A percentile compares a stretch with the other conserved stretches of the same genome.
phyloP scores from a whole-genome alignment of 2,113 vertebrate species.

The Colistium nudipinnis region DNA sequence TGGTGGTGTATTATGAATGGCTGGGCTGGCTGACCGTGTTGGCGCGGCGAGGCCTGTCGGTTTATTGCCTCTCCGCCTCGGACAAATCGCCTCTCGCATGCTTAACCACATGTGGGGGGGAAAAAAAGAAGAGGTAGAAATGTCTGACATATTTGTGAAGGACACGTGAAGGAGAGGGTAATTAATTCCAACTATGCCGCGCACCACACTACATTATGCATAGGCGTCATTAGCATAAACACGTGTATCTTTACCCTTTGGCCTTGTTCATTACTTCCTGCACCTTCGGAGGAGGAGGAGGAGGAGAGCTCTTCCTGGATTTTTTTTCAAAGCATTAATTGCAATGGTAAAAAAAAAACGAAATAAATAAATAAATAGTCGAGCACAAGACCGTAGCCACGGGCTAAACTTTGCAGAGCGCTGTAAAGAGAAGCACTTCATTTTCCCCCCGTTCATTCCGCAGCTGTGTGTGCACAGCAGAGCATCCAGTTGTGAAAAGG shows the following conservation, averaged over 20 bases:
- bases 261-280: slow-evolving; percentile 39
- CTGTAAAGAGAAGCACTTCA: slow-evolving; percentile 36
- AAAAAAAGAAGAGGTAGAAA: slow-evolving; percentile 18
- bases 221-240: slow-evolving; percentile 53
- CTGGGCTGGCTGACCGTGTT: not conserved
- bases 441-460: slow-evolving; percentile 40
- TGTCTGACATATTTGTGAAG: slow-evolving; percentile 24
- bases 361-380: not conserved
- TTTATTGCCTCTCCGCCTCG: slow-evolving; percentile 17
- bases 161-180: slow-evolving; percentile 51
- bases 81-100: slow-evolving; percentile 20
- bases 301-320: slow-evolving; percentile 15
- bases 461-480: slow-evolving; percentile 33
- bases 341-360: slow-evolving; percentile 17
- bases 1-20: slow-evolving; percentile 8
- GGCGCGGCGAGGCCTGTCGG: slow-evolving; percentile 7
- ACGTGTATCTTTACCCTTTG: slow-evolving; percentile 48
- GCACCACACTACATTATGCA: slow-evolving; percentile 39
- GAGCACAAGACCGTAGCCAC: slow-evolving; percentile 18
- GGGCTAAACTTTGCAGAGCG: slow-evolving; percentile 26
- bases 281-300: slow-evolving; percentile 35
- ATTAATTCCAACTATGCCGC: slow-evolving; percentile 41
- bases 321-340: slow-evolving; percentile 52
- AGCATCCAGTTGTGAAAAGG: slow-evolving; percentile 37
- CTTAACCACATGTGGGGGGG: slow-evolving; percentile 35